Evolutionary conservation across 37 sponge, comb jelly and placozoan species (phyloP).

Genomic region (Spongia lamella): DNA sequence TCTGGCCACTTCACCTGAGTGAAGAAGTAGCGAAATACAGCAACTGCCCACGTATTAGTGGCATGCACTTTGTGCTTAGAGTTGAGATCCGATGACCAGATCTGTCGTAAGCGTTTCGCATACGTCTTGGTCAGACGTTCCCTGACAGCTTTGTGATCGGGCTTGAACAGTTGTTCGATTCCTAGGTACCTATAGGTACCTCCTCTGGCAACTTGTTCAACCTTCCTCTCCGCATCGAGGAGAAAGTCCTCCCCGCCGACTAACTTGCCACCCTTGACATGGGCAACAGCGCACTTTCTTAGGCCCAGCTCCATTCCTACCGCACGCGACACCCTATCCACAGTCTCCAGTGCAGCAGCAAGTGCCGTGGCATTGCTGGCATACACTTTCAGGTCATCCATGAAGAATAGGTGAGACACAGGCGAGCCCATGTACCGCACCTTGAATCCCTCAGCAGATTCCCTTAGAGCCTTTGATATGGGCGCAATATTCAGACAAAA

Average conservation of each 20-base stretch:
- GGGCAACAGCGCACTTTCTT: constrained; percentile 30
- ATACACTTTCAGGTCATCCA: constrained; percentile 10
- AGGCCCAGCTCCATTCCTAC: constrained; percentile 40
- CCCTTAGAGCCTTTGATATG: neutral
- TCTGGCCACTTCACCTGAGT: neutral
- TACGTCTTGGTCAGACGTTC: neutral
- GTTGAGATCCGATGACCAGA: constrained; percentile 4
- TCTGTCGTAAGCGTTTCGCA: neutral
- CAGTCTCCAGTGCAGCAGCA: neutral
- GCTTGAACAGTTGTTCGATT: constrained; percentile 16
- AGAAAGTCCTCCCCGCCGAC: neutral
- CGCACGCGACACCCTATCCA: constrained; percentile 9
- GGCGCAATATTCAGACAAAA: constrained; percentile 6
- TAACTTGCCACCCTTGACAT: neutral
- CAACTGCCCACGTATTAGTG: neutral
- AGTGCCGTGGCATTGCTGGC: neutral
- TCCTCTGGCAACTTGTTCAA: neutral
- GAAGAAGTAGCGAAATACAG: constrained; percentile 2
- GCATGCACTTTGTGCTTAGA: neutral
- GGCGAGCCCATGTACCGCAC: too few relatives aligned
- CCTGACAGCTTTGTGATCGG: constrained; percentile 1
- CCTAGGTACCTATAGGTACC: constrained; percentile 35
- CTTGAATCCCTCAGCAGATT: neutral
- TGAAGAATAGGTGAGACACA: neutral
- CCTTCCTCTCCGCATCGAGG: neutral